Conservation (phyloP, 1,140 invertebrate species). For the silkworm (Bombyx mori) region ASM3026992v2 NC_085131.1:5979001-5979500, state of each 20-base stretch:
- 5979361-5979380: too few species aligned
- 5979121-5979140: conserved; percentile 18
- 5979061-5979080: conserved; percentile 15
- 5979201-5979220: conserved; percentile 17
- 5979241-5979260: conserved; percentile 6
- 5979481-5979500: too few species aligned
- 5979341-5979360: too few species aligned
- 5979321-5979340: too few species aligned
- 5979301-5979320: too few species aligned
- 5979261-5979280: too few species aligned
- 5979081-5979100: conserved; percentile 14
- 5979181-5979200: conserved; percentile 15
- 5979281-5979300: too few species aligned
- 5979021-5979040: conserved; percentile 28
- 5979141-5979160: conserved; percentile 1
- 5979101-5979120: conserved; percentile 17
- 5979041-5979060: conserved; percentile 34
- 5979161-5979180: conserved; percentile 15
- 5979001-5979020: conserved; percentile 14
- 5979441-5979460: too few species aligned
- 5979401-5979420: too few species aligned
- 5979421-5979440: too few species aligned
- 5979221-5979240: conserved; percentile 19
- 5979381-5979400: too few species aligned
- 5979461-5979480: too few species aligned